A percentile compares a stretch with the other conserved stretches of the same genome.
Conservation (phyloP, 92 coral and sea anemone genomes). For the Micromussa lordhowensis region DNA sequence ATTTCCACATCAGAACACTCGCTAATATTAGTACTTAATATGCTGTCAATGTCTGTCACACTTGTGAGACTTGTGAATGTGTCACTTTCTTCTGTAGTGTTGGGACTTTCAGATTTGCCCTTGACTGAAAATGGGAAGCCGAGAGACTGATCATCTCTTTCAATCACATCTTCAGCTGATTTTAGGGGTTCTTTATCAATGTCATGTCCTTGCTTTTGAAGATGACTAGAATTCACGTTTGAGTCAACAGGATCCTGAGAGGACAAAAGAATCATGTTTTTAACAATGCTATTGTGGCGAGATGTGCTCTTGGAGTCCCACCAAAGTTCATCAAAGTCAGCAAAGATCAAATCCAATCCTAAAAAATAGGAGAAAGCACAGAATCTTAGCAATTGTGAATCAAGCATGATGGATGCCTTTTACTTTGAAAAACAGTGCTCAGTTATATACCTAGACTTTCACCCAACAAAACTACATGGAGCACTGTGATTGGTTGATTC, state of each 20-base stretch:
- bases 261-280: constrained; percentile 54
- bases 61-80: constrained; percentile 59
- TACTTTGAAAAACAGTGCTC: background rate
- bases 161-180: background rate
- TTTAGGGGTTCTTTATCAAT: background rate
- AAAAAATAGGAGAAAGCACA: background rate
- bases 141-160: background rate
- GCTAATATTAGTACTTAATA: constrained; percentile 48
- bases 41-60: constrained; percentile 57
- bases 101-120: constrained; percentile 7
- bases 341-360: constrained; percentile 68
- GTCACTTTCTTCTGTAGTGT: constrained; percentile 66
- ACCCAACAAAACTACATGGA: too few relatives aligned
- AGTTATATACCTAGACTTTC: too few relatives aligned
- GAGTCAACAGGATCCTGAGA: background rate
- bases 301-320: constrained; percentile 69
- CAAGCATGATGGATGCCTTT: background rate
- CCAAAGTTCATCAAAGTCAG: constrained; percentile 74
- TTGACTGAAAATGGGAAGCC: background rate
- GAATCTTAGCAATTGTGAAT: background rate
- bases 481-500: too few relatives aligned
- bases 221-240: background rate
- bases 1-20: constrained; percentile 28
- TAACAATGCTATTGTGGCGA: constrained; percentile 54
- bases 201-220: background rate